Evolutionary conservation across 1,140 invertebrate genomes (phyloP), one percentile per base, ranked within the genome.

Genomic region (Drosophila oshimai): DNA sequence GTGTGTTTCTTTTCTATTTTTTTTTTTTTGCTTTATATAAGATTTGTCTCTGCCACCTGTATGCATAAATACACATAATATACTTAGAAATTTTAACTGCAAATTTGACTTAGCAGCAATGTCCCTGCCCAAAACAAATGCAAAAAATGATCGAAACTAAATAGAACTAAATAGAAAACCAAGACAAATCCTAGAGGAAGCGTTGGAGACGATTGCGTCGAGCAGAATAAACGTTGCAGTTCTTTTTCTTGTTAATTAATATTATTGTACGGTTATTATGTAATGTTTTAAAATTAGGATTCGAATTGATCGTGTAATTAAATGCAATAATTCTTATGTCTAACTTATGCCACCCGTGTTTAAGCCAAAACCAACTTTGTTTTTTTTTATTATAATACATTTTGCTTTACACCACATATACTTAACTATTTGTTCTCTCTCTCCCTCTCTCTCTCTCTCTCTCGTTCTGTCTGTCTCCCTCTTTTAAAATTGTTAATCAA

Each of bases 181-280:
- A 70, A 70, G 50, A 70, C 37, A 71, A 44, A 71, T 71, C 53
- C 65, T 69, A 69, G 18, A 41, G 28, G 13, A 69, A 69, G 46
- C 51, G 26, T 20, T 41, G 26, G 44, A 55, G 24, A 10, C 13
- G 31, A 31, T 33, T 44, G 28, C 22, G 31, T 33, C 42, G 33
- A 47, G 49, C 49, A 54, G 28, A 74, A 51, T 50, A 37, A 57
- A 36, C 54, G 69, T 73, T 73, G 68, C 69, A 72, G 68, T 73
- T 73, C 68, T 62, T 73, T 74, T 76, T 70, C 68, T 78, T 78
- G 75, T 78, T 78, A 76, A 75, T 75, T 76, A 76, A 77, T 77
- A 78, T 68, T 77, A 73, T 73, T 46, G 29, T 60, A 49, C 50
- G 65, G 46, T 72, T 72, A 77, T 79, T 78, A 78, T 74, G 54